Conservation (phyloP, 2,113 vertebrate genomes). For the Acanthisitta chloris region DNA sequence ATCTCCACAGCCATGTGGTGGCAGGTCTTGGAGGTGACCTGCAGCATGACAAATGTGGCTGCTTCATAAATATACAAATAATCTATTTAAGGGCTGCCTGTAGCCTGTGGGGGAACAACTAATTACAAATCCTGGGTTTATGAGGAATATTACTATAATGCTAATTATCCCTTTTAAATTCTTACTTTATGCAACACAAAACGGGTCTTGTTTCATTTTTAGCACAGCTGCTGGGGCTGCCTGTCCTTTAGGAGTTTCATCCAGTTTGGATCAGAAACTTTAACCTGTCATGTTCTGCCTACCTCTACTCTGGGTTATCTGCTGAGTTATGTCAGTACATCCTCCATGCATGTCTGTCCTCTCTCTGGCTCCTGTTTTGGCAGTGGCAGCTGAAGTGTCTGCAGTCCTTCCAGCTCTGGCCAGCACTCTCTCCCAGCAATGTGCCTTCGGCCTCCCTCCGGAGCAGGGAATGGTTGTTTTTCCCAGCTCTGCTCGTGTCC, state of each 20-base stretch:
- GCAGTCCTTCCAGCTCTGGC: background rate
- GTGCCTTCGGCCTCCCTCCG: background rate
- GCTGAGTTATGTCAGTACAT: accelerated
- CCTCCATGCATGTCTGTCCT: background rate
- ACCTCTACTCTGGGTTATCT: background rate
- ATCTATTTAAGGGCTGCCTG: background rate
- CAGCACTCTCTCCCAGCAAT: background rate
- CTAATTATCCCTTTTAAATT: background rate
- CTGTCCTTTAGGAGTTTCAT: background rate
- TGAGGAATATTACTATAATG: background rate
- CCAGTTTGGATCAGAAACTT: background rate
- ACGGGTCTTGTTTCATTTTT: background rate
- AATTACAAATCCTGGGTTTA: background rate
- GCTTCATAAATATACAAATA: background rate
- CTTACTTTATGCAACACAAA: background rate
- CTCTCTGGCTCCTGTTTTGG: background rate
- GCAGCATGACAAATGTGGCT: background rate
- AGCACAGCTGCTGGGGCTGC: background rate
- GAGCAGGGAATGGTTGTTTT: background rate
- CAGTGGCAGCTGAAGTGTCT: background rate
- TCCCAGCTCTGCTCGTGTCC: background rate
- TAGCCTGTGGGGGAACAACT: background rate
- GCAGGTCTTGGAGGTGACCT: background rate
- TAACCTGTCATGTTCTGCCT: background rate
- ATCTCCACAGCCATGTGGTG: background rate